These are phyloP conservation scores for Drosophila triauraria DNA, from an alignment of 1,140 invertebrate species.

Conservation along the genomic window DNA sequence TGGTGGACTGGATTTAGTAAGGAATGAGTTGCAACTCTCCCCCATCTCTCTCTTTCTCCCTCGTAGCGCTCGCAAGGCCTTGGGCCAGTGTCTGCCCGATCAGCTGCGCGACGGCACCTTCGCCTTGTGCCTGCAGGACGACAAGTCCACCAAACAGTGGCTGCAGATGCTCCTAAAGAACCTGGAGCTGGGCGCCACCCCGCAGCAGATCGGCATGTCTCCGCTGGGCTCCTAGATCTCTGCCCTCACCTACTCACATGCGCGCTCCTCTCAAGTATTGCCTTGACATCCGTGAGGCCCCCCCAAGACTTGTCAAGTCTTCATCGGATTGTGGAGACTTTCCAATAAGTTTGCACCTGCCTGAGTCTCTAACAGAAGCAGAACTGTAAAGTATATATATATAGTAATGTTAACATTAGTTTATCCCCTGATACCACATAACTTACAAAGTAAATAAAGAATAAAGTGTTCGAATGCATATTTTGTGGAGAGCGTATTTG, in stretches of 20 bases:
- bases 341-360: neutral
- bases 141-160: constrained; percentile 98
- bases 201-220: constrained; percentile 87
- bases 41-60: neutral
- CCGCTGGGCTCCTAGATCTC: constrained; percentile 86
- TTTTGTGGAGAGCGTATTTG: no score
- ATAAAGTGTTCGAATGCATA: no score
- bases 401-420: neutral
- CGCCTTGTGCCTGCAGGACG: constrained; percentile 92
- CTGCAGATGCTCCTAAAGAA: constrained; percentile 96
- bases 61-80: constrained; percentile 94
- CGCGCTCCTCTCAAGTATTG: constrained; percentile 8
- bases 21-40: neutral
- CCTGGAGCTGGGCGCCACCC: constrained; percentile 90
- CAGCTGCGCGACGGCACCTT: constrained; percentile 98
- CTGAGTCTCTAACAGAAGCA: neutral
- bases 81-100: constrained; percentile 98
- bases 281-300: neutral
- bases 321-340: neutral
- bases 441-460: neutral
- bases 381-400: constrained; percentile 3
- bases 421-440: neutral
- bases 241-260: neutral
- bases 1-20: neutral
- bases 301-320: neutral